Percentiles rank a stretch among this genome's conserved stretches.
These are phyloP conservation scores for Lucilia sericata DNA, from an alignment of 1,140 invertebrate genomes.

Conservation along the genomic window DNA sequence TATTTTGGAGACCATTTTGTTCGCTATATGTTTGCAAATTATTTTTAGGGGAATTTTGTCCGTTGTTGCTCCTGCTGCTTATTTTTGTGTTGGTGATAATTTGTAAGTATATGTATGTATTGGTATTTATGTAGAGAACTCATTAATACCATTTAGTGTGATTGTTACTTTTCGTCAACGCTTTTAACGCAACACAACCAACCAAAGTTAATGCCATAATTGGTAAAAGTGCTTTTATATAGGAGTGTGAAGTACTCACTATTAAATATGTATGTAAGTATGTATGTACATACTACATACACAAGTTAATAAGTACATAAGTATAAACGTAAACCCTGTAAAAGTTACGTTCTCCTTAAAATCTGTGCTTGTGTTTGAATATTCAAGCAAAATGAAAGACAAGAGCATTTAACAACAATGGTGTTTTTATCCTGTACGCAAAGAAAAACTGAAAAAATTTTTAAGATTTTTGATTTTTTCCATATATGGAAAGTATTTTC, in stretches of 20 bases:
- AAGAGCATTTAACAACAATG: background rate
- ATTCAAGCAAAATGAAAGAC: background rate
- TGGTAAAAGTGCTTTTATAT: background rate
- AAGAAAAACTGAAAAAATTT: too few relatives aligned
- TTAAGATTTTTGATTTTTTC: too few relatives aligned
- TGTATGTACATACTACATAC: background rate
- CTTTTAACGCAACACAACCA: background rate
- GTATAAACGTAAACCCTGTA: background rate
- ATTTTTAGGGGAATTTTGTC: background rate
- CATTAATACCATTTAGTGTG: background rate
- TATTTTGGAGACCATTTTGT: too few relatives aligned
- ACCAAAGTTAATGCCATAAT: conserved; percentile 11
- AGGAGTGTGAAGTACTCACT: background rate
- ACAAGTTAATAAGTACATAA: too few relatives aligned
- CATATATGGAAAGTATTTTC: too few relatives aligned
- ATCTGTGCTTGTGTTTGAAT: background rate
- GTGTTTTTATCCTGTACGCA: background rate
- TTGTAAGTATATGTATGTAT: background rate
- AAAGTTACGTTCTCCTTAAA: background rate
- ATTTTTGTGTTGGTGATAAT: background rate
- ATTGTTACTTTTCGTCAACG: conserved; percentile 19
- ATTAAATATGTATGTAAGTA: too few relatives aligned
- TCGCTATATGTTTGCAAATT: background rate
- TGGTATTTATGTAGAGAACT: background rate
- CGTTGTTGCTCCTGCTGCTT: background rate